Evolutionary conservation across 1,140 invertebrate species (phyloP), one percentile per base, ranked within the genome.

Genomic region (Cheumatopsyche charites): DNA sequence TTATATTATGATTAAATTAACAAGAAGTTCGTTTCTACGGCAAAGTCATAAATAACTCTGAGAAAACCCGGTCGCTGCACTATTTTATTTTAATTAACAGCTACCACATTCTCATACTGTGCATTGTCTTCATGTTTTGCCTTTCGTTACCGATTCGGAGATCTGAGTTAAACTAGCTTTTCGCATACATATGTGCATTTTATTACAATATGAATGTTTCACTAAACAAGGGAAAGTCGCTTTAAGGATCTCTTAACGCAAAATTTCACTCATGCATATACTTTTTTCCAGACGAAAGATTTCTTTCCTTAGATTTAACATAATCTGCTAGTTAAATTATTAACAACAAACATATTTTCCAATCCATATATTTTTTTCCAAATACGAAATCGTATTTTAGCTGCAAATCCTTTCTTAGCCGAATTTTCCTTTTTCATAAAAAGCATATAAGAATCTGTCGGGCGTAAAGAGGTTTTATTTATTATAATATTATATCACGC

Each of bases 21-120:
- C 29, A 36, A 36, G 29, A 9, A 3, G 9, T 9, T 36, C 29
- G 19, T 52, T 17, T 52, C 47, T 17, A 15, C 19, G 47, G 15
- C 15, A 19, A 15, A 52, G 47, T 52, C 47, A 17, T 52, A 52
- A 52, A 52, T 52, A 52, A 52, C 47, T 52, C 19, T 52, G 7
- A 52, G 47, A 52, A 52, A 52, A 52, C 47, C 47, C 15, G 47
- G 19, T 19, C 19, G 19, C 45, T 52, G 47, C 47, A 52, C 47
- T 52, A 52, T 52, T 52, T 52, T 52, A 52, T 52, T 52, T 52
- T 52, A 52, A 52, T 52, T 52, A 52, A 52, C 47, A 52, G 47
- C 47, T 19, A 52, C 47, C 15, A 52, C 47, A 52, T 52, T 52
- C 47, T 52, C 47, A 19, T 52, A 52, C 13, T 52, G 29, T 52